Base-by-base conservation (phyloP, 2,888 invertebrate genomes). In the Philereme vetulata region DNA sequence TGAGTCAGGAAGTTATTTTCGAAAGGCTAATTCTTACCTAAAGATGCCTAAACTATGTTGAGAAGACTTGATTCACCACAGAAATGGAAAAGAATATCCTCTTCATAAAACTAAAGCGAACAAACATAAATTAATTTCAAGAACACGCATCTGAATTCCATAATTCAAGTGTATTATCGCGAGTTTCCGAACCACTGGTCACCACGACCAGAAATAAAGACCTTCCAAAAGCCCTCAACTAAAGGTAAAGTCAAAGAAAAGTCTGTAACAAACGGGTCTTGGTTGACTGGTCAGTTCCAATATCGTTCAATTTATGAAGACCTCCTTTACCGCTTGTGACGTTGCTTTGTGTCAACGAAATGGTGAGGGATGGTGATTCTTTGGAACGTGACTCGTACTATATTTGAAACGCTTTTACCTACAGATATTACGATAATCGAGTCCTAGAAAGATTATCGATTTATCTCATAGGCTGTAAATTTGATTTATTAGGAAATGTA, bases 141-240 rank as follows among this genome's bases (percentile, higher is more conserved):
- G 70, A 71, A 64, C 66, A 68, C 66, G 64, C 71, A 68, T 74
- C 72, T 72, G 67, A 74, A 80, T 79, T 83, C 75, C 81, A 83
- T 85, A 83, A 85, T 82, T 85, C 82, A 84, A 74, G 74, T 74
- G 78, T 78, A 81, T 85, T 88, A 89, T 88, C 87, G 77, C 65
- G 71, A 79, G 82, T 84, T 89, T 88, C 88, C 84, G 76, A 81
- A 78, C 81, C 86, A 81, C 74, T 87, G 85, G 72, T 64, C 76
- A 78, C 60, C 45, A 35, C 53, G 65, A 62, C 88, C 83, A 86
- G 43, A 70, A 59, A 69, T 6, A 5, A 48, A 72, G 83, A 80
- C 51, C 85, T 63, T 57, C 55, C 44, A 48, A 65, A 68, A 70
- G 67, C 68, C 62, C 6, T 61, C 53, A 43, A 44, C 50, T 47